Conservation (phyloP, 2,797 vertebrate genomes). For the Karalla daura region DNA sequence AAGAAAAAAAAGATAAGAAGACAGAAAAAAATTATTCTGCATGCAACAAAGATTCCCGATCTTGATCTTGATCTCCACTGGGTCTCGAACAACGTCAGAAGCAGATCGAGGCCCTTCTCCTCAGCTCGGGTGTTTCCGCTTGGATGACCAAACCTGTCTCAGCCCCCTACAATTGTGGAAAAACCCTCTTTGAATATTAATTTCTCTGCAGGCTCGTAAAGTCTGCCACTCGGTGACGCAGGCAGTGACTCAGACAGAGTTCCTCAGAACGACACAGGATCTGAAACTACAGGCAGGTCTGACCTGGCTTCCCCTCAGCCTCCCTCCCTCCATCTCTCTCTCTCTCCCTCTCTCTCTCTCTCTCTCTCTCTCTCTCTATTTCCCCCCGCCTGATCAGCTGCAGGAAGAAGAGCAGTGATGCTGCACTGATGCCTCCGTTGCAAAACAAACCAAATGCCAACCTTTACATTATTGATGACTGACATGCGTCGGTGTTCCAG, state of each 20-base stretch:
- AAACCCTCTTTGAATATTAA: constrained; percentile 4
- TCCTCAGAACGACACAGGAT: neutral
- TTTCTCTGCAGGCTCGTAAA: neutral
- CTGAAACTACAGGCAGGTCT: constrained; percentile 7
- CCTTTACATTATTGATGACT: constrained; percentile 75
- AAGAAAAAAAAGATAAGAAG: neutral
- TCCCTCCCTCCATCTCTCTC: neutral
- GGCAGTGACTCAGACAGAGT: neutral
- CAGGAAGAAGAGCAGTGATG: constrained; percentile 48
- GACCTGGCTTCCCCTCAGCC: neutral
- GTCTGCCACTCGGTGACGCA: constrained; percentile 36
- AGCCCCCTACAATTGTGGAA: neutral
- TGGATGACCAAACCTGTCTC: neutral
- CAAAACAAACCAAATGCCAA: constrained; percentile 70
- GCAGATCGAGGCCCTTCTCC: neutral
- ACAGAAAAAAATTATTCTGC: constrained; percentile 1
- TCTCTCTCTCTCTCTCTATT: neutral
- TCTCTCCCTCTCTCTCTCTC: neutral
- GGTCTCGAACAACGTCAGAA: constrained; percentile 24
- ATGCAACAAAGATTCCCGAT: neutral
- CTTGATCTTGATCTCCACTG: constrained; percentile 8
- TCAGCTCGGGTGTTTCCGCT: constrained; percentile 6
- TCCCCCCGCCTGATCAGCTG: constrained; percentile 3
- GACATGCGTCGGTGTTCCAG: constrained; percentile 19
- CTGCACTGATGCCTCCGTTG: constrained; percentile 55